Conservation (phyloP, 2,888 invertebrate genomes). For the Leuctra nigra region DNA sequence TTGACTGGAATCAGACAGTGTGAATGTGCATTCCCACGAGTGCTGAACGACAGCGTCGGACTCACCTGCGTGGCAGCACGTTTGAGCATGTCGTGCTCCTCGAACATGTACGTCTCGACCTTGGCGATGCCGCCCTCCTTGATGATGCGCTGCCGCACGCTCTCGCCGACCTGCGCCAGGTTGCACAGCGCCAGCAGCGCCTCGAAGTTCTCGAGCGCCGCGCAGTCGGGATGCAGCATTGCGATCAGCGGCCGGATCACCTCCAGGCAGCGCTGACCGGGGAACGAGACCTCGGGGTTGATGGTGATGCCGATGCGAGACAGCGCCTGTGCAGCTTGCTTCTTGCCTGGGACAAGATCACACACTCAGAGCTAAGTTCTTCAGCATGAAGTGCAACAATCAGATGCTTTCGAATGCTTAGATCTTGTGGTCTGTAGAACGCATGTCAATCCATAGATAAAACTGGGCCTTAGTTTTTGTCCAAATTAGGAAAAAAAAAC, state of each 20-base stretch:
- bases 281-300: slow-evolving; percentile 94
- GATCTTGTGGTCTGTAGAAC: too few species aligned
- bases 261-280: slow-evolving; percentile 84
- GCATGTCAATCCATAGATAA: too few species aligned
- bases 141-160: slow-evolving; percentile 73
- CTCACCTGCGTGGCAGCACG: slow-evolving; percentile 87
- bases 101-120: slow-evolving; percentile 92
- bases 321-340: slow-evolving; percentile 84
- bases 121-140: slow-evolving; percentile 84
- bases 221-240: slow-evolving; percentile 77
- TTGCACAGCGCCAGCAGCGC: slow-evolving; percentile 94
- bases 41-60: too few species aligned
- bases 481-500: too few species aligned
- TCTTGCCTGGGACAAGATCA: too few species aligned
- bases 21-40: too few species aligned
- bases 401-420: too few species aligned
- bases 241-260: slow-evolving; percentile 84
- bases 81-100: slow-evolving; percentile 82
- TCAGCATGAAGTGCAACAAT: too few species aligned
- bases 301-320: slow-evolving; percentile 93
- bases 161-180: slow-evolving; percentile 79
- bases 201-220: slow-evolving; percentile 93
- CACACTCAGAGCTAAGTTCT: too few species aligned
- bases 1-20: too few species aligned
- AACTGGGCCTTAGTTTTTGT: too few species aligned